Evolutionary conservation across 2,797 vertebrate genomes (phyloP).

Genomic region (Acanthopagrus latus): DNA sequence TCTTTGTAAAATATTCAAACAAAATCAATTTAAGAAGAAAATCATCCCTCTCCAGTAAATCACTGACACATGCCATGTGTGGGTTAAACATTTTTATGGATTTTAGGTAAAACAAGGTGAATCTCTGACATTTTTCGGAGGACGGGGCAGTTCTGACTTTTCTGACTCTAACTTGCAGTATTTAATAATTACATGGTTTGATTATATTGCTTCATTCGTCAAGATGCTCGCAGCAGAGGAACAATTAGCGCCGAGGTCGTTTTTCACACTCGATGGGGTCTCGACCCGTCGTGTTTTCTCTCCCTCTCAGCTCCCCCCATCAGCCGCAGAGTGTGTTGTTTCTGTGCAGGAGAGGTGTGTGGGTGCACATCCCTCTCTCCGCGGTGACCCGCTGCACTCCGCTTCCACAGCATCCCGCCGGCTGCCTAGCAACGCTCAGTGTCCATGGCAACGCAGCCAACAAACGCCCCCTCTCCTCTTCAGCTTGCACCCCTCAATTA

Average conservation of each 20-base stretch:
- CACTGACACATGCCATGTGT: not conserved
- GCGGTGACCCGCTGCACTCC: slow-evolving; percentile 81
- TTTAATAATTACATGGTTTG: not conserved
- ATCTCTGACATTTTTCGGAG: not conserved
- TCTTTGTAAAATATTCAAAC: not conserved
- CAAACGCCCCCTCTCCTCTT: slow-evolving; percentile 83
- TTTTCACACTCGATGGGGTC: slow-evolving; percentile 8
- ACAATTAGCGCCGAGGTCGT: not conserved
- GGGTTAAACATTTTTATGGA: not conserved
- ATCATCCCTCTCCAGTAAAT: not conserved
- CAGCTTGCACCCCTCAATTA: slow-evolving; percentile 82
- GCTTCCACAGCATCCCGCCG: slow-evolving; percentile 83
- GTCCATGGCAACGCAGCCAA: slow-evolving; percentile 88
- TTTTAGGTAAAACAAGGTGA: not conserved
- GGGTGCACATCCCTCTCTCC: slow-evolving; percentile 79
- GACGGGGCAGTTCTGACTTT: not conserved
- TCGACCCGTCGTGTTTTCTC: slow-evolving; percentile 33
- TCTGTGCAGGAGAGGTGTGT: slow-evolving; percentile 73
- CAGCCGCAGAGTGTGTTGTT: slow-evolving; percentile 36
- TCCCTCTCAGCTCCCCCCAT: slow-evolving; percentile 24
- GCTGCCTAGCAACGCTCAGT: slow-evolving; percentile 87
- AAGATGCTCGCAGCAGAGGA: slow-evolving; percentile 25
- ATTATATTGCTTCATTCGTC: not conserved
- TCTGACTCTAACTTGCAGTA: not conserved
- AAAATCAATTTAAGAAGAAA: not conserved